Evolutionary conservation across 35 echinoderm and acorn worm genomes (phyloP).

Genomic region (Ophioderma brevispina): DNA sequence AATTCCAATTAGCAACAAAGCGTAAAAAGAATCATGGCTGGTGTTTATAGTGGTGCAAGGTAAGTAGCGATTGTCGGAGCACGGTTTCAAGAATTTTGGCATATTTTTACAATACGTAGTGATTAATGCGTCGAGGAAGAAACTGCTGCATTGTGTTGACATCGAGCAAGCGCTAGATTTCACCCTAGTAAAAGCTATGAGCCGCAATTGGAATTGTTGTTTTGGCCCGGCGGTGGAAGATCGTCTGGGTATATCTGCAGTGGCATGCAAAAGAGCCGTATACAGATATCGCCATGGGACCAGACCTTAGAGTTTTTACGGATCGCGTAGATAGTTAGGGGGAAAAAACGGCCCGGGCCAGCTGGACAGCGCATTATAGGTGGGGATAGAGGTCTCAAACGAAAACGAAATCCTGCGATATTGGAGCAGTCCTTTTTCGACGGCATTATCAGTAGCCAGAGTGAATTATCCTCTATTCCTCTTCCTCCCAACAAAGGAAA

Average conservation of each 20-base stretch:
- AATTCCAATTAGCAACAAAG: neutral
- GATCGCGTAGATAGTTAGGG: neutral
- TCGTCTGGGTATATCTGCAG: neutral
- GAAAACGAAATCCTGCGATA: neutral
- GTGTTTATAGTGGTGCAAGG: neutral
- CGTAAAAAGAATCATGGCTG: neutral
- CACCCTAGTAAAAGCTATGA: neutral
- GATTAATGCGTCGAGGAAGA: neutral
- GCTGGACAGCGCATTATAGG: neutral
- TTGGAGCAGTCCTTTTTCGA: neutral
- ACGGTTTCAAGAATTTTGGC: neutral
- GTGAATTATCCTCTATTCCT: neutral
- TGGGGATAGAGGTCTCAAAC: neutral
- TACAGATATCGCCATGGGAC: neutral
- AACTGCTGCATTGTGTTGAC: neutral
- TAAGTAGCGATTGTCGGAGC: neutral
- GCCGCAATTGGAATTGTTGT: neutral
- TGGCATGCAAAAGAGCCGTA: neutral
- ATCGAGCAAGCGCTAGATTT: neutral
- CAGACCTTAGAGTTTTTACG: neutral
- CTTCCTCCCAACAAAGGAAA: neutral
- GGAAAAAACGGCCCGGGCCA: neutral
- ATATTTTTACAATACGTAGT: neutral
- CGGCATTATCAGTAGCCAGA: neutral
- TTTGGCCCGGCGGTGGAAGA: neutral